Percentiles rank a stretch among this genome's conserved stretches.
phyloP scores from a whole-genome alignment of 2,888 invertebrate genomes.

The Agrotis segetum region DNA sequence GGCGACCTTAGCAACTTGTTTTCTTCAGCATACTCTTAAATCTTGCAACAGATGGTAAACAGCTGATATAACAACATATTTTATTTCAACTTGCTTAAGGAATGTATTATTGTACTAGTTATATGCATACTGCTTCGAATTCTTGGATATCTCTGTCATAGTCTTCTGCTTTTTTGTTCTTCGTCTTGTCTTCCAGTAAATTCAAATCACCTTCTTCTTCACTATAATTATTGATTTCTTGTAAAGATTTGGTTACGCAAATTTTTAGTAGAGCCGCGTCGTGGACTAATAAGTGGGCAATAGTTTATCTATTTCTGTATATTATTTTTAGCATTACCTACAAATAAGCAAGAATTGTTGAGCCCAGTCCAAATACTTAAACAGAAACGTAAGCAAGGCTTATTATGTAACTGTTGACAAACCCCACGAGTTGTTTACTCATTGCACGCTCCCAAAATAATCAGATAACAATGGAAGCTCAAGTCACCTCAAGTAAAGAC shows the following conservation, averaged over 20 bases:
- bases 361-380: constrained; percentile 15
- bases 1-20: constrained; percentile 57
- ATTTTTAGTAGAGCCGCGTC: neutral
- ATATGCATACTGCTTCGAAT: neutral
- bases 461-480: constrained; percentile 42
- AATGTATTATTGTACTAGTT: constrained; percentile 1
- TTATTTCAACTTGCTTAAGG: constrained; percentile 27
- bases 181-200: neutral
- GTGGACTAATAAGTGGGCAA: neutral
- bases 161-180: constrained; percentile 1
- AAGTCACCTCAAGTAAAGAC: constrained; percentile 43
- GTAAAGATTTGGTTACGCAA: neutral
- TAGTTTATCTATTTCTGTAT: neutral
- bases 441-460: constrained; percentile 41
- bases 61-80: constrained; percentile 53
- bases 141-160: neutral
- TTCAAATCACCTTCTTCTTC: too few species aligned
- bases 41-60: constrained; percentile 59
- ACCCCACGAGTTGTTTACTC: constrained; percentile 39
- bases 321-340: neutral
- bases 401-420: constrained; percentile 47
- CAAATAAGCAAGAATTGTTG: constrained; percentile 11
- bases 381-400: constrained; percentile 27
- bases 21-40: constrained; percentile 51
- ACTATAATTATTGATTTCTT: too few species aligned